Base-by-base conservation (phyloP, 2,113 vertebrate species). In the Castor canadensis region DNA sequence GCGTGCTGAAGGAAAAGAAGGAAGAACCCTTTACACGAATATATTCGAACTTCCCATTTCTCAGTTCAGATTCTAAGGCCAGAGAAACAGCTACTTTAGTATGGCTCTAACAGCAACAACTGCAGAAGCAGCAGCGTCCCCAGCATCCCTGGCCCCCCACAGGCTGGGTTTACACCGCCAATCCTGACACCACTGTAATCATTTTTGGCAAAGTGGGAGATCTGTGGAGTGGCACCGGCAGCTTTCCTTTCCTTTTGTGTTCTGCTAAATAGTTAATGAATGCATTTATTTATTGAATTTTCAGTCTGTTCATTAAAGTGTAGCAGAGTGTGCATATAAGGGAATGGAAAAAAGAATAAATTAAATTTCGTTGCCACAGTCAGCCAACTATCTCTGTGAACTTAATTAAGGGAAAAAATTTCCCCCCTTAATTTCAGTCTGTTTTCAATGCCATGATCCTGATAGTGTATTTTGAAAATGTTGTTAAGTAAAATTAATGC, bases 281-380 rank as follows among this genome's bases (percentile, higher is more conserved):
- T 90, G 64, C 62, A 96, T 97, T 97, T 97, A 96, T 98, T 97
- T 97, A 96, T 94, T 97, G 94, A 96, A 96, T 97, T 96, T 96
- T 92, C 96, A 98, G 88, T 77, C 97, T 96, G 69, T 96, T 98
- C 90, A 95, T n/a, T 79, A 95, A 86, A 85, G 93, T 97, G 67
- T 94, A 97, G 71, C 9, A 12, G 76, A 95, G 5, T 95, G 54
- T 87, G 92, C 93, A 58, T 58, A 56, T 54, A 87, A 95, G 82
- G 88, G 91, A 89, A 97, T 56, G 56, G 45, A 87, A 22, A 95
- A 91, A 96, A 43, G 0, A 13, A 32, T 71, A 93, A 96, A 95
- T 97, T 97, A 91, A 91, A 66, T 79, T 96, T 91, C 64, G 45
- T 95, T 72, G 45, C 81, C 81, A 84, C 96, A 89, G 72, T 96